Evolutionary conservation across 2,113 vertebrate species (phyloP).

Genomic region (Upupa epops): DNA sequence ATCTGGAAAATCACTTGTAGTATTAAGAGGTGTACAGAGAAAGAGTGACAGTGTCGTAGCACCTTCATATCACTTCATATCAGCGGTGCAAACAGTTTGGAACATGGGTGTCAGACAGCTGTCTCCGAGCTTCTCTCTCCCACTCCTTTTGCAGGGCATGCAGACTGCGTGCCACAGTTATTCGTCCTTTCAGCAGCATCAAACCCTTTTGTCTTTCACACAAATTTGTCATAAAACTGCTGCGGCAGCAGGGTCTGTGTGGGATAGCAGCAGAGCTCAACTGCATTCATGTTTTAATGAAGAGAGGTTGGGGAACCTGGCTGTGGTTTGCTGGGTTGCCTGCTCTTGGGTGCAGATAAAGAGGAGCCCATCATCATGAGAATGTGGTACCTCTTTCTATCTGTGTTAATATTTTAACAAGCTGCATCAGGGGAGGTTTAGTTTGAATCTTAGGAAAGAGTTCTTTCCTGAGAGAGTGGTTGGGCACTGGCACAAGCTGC

Average conservation of each 20-base stretch:
- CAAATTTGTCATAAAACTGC: background rate
- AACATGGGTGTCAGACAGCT: background rate
- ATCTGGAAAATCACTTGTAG: background rate
- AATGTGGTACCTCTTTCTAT: background rate
- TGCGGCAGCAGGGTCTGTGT: rapidly evolving
- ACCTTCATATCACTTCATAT: background rate
- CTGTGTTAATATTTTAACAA: no score
- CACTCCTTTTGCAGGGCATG: rapidly evolving
- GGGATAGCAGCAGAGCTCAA: background rate
- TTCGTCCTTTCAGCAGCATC: background rate
- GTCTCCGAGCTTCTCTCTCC: background rate
- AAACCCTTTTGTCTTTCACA: background rate
- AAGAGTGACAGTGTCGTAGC: background rate
- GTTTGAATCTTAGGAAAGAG: no score
- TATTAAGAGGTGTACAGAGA: background rate
- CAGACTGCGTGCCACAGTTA: background rate
- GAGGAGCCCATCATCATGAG: background rate
- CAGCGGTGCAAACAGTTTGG: background rate
- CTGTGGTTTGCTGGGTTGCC: background rate
- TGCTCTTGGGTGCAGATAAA: background rate
- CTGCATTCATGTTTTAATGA: background rate
- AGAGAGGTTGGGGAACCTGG: background rate
- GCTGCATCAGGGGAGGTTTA: no score
- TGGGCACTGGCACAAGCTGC: no score
- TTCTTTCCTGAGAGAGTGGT: no score